Evolutionary conservation across 2,888 invertebrate species (phyloP).

Genomic region (Nomada ferruginata): DNA sequence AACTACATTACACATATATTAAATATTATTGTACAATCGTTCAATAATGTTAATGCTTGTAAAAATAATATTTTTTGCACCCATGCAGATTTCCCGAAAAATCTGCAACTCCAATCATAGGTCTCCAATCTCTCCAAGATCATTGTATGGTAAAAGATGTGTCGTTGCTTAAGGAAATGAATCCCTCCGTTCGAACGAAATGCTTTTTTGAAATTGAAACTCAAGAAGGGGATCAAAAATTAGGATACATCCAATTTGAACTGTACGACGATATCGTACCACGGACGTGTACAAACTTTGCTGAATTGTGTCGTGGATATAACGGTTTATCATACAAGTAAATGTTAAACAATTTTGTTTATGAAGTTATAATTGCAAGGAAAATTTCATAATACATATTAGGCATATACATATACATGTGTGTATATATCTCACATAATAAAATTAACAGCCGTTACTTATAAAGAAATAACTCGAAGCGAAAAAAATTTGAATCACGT

Average conservation of each 20-base stretch:
- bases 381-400: too few relatives aligned
- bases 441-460: too few relatives aligned
- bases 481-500: too few relatives aligned
- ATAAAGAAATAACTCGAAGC: too few relatives aligned
- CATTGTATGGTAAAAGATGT: conserved; percentile 49
- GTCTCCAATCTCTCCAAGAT: conserved; percentile 33
- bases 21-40: too few relatives aligned
- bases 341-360: conserved; percentile 76
- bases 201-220: conserved; percentile 81
- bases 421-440: too few relatives aligned
- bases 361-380: too few relatives aligned
- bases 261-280: conserved; percentile 81
- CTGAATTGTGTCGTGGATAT: conserved; percentile 78
- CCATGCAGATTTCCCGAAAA: conserved; percentile 3
- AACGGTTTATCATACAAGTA: conserved; percentile 81
- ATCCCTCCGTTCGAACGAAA: conserved; percentile 63
- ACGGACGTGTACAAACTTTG: conserved; percentile 81
- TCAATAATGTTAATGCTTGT: neutral
- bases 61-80: neutral
- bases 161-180: conserved; percentile 46
- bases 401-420: too few relatives aligned
- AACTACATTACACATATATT: too few relatives aligned
- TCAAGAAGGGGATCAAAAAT: conserved; percentile 67
- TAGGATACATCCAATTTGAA: conserved; percentile 81
- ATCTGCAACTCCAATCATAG: neutral